Conservation (phyloP, 2,113 vertebrate genomes). For the Chaetura pelagica region DNA sequence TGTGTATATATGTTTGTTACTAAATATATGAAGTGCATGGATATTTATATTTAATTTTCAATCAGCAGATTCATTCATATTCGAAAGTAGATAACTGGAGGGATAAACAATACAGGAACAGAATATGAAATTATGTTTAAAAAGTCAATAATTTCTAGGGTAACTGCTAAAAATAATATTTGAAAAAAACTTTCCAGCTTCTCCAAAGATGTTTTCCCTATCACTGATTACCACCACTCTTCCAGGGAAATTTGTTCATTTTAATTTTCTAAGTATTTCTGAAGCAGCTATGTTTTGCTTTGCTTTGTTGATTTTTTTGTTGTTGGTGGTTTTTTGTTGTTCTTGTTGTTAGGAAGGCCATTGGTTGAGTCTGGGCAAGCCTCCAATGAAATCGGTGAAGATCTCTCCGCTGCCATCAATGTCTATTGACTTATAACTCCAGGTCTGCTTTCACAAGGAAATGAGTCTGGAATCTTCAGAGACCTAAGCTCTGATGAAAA, state of each 20-base stretch:
- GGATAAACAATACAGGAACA: constrained; percentile 48
- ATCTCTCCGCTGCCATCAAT: not conserved
- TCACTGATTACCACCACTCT: not conserved
- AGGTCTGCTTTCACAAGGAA: not conserved
- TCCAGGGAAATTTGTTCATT: not conserved
- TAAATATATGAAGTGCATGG: constrained; percentile 40
- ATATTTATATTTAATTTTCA: constrained; percentile 67
- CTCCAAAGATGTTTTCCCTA: not conserved
- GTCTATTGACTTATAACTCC: not conserved
- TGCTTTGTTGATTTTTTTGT: not conserved
- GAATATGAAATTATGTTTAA: constrained; percentile 47
- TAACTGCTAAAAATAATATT: constrained; percentile 16
- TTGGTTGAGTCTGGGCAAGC: not conserved
- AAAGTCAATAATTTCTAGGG: constrained; percentile 15
- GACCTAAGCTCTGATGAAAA: not conserved
- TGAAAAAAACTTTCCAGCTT: constrained; percentile 5
- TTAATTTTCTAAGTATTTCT: constrained; percentile 24
- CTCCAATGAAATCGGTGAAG: not conserved
- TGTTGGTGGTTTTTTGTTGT: not conserved
- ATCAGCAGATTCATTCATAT: constrained; percentile 52
- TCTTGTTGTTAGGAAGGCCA: not conserved
- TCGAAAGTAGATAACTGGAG: constrained; percentile 55
- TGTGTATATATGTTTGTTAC: constrained; percentile 17
- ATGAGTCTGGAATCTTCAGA: not conserved
- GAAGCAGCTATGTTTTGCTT: not conserved